phyloP scores from a whole-genome alignment of 92 coral and sea anemone genomes.

The Paragorgia papillata region DNA sequence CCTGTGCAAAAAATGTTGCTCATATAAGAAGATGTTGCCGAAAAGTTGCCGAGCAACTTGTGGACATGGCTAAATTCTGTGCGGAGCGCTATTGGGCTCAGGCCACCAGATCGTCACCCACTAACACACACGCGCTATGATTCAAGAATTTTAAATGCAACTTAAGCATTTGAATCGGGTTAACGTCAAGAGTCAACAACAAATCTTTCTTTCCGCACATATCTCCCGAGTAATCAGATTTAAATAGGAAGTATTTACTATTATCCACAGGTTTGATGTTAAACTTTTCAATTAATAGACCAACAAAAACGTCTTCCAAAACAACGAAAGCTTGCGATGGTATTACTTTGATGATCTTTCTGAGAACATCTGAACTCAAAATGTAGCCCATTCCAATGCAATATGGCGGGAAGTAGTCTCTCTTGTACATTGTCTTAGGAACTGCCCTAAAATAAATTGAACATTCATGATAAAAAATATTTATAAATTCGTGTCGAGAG shows the following conservation, averaged over 20 bases:
- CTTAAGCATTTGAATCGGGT: background rate
- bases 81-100: no score
- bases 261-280: constrained; percentile 8
- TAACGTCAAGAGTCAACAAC: background rate
- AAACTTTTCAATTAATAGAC: background rate
- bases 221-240: background rate
- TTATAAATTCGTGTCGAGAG: no score
- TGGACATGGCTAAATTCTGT: no score
- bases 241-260: background rate
- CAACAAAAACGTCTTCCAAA: constrained; percentile 19
- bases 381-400: constrained; percentile 25
- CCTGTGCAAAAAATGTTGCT: no score
- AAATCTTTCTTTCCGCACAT: background rate
- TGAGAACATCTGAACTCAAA: constrained; percentile 8
- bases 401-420: constrained; percentile 1
- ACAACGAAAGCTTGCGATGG: background rate
- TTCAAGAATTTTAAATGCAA: background rate
- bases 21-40: no score
- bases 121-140: background rate
- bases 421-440: background rate
- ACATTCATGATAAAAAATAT: no score
- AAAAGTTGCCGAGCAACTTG: no score
- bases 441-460: background rate
- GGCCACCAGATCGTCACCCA: no score
- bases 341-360: background rate